Base-by-base conservation (phyloP, 64 coral and sea anemone species). In the Montipora cactus region DNA sequence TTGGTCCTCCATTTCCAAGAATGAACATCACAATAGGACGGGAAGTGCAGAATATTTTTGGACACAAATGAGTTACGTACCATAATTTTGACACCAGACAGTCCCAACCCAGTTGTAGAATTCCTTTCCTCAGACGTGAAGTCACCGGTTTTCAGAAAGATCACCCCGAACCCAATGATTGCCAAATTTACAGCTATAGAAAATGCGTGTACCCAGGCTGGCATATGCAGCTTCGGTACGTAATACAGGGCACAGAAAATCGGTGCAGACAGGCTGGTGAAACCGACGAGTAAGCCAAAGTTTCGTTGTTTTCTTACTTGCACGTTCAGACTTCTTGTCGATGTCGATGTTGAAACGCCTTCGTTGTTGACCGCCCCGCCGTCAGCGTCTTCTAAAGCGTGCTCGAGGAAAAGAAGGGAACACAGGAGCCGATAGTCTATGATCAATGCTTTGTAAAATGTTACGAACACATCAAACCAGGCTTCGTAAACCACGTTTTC, bases 381-480 rank as follows among this genome's bases (percentile, higher is more conserved):
- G 20, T 61, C 16, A 37, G 87, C 95, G 44, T 91, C 81, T 51
- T 96, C 92, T 19, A 97, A 73, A 7, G 95, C 89, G 74, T 97
- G 95, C 66, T 94, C 92, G 18, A 94, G 44, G 83, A 97, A 97
- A 14, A 97, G 25, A 20, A 94, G 52, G 6, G 87, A 84, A n/a
- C 95, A 97, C 8, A 97, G 16, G 2, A 97, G 67, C 9, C 92
- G 83, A 21, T 97, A 97, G 50, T 97, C 95, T 59, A 94, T 94
- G 12, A 94, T 59, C 55, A 97, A 57, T 11, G 92, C 89, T 16
- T 92, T 97, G 78, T 97, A 97, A 37, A 90, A 19, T 2, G 83
- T 87, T 50, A 58, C 76, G 13, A 94, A 70, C 15, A 94, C 81
- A 15, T 80, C 49, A 59, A 94, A 97, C 45, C 55, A 80, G 1